Evolutionary conservation across 1,140 invertebrate species (phyloP).

Genomic region (Hycleus cichorii): DNA sequence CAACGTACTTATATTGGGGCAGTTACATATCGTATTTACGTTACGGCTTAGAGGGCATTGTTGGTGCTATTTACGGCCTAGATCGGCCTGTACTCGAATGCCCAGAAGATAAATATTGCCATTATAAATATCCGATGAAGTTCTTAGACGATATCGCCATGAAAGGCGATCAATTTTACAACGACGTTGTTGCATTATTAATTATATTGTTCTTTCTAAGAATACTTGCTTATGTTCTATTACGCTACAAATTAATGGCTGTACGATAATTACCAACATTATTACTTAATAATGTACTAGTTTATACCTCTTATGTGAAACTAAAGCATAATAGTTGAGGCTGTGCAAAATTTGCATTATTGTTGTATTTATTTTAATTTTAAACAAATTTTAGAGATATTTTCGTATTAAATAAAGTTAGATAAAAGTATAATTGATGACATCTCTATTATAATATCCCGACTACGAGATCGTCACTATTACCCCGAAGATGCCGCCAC

Average conservation of each 20-base stretch:
- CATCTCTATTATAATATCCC: no score
- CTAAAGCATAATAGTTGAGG: no score
- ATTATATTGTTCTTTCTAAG: slow-evolving; percentile 65
- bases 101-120: slow-evolving; percentile 58
- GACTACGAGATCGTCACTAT: no score
- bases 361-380: no score
- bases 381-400: no score
- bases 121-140: slow-evolving; percentile 65
- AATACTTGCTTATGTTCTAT: slow-evolving; percentile 65
- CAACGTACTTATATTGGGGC: slow-evolving; percentile 76
- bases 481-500: no score
- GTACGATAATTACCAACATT: slow-evolving; percentile 44
- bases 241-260: slow-evolving; percentile 69
- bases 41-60: slow-evolving; percentile 79
- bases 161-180: slow-evolving; percentile 71
- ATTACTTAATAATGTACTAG: no score
- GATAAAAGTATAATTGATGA: no score
- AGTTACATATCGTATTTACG: slow-evolving; percentile 80
- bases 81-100: slow-evolving; percentile 59
- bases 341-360: no score
- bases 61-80: slow-evolving; percentile 75
- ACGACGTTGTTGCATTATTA: slow-evolving; percentile 67
- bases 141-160: slow-evolving; percentile 76
- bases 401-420: no score
- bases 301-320: no score